A percentile compares a stretch with the other conserved stretches of the same genome.
Conservation (phyloP, 2,113 vertebrate species). For the Spilogale gracilis region DNA sequence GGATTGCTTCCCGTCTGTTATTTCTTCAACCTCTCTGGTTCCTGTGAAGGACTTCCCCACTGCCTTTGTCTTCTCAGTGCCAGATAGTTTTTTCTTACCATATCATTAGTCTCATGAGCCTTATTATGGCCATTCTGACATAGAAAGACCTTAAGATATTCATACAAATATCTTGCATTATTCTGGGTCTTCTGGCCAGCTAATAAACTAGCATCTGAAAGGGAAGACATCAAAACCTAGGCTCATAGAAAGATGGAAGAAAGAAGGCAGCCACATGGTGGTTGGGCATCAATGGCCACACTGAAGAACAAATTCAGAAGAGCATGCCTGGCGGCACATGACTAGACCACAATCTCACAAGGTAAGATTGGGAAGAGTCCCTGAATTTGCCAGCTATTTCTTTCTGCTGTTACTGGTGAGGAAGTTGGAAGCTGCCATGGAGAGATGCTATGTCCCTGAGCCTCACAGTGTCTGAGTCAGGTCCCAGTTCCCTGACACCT, state of each 20-base stretch:
- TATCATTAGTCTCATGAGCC: neutral
- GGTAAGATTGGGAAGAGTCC: neutral
- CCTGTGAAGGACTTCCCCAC: neutral
- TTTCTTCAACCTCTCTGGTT: neutral
- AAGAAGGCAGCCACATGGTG: neutral
- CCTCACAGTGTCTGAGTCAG: neutral
- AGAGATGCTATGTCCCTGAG: neutral
- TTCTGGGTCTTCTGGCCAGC: constrained; percentile 1
- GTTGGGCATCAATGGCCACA: neutral
- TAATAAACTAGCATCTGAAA: neutral
- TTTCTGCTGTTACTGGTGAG: neutral
- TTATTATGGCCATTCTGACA: constrained; percentile 36
- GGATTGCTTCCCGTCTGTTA: neutral
- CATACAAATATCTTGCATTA: neutral
- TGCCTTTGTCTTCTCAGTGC: constrained; percentile 8
- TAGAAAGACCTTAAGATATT: constrained; percentile 19
- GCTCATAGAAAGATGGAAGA: neutral
- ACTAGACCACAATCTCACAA: neutral
- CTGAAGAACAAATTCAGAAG: neutral
- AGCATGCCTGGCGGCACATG: rapidly evolving
- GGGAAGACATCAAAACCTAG: neutral
- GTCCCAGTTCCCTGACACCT: neutral
- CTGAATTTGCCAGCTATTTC: neutral
- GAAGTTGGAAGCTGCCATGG: neutral
- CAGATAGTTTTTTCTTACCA: constrained; percentile 15